Conservation (phyloP, 2,888 invertebrate species). For the Poecilus cupreus region DNA sequence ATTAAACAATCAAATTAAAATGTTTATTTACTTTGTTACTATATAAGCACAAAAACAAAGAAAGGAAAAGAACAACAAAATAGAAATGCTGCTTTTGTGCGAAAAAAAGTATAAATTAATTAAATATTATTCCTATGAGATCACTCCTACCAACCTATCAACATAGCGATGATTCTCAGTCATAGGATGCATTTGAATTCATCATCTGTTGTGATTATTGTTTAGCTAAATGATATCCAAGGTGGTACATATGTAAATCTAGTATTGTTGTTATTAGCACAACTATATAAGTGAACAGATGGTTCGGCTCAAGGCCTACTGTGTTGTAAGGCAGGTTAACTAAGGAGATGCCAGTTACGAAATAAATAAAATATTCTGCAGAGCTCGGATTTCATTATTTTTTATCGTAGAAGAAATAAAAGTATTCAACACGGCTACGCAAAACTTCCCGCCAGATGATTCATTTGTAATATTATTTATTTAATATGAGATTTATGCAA, state of each 20-base stretch:
- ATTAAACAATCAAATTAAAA: too few species aligned
- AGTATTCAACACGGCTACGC: too few species aligned
- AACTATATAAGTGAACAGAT: neutral
- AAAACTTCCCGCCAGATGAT: too few species aligned
- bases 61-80: too few species aligned
- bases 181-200: neutral
- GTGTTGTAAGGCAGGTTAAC: neutral
- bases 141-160: too few species aligned
- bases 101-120: neutral
- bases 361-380: neutral
- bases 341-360: neutral
- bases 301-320: neutral
- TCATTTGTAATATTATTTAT: too few species aligned
- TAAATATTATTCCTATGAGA: neutral
- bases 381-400: neutral
- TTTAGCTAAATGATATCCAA: neutral
- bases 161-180: neutral
- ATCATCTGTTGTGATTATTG: neutral
- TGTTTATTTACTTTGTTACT: too few species aligned
- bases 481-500: too few species aligned
- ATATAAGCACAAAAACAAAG: too few species aligned
- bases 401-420: neutral
- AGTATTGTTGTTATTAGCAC: neutral
- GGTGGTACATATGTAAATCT: neutral
- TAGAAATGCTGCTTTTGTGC: too few species aligned